Percentiles rank a stretch among this genome's conserved stretches.
phyloP scores from a whole-genome alignment of 2,113 vertebrate species.

The Vulpes vulpes region DNA sequence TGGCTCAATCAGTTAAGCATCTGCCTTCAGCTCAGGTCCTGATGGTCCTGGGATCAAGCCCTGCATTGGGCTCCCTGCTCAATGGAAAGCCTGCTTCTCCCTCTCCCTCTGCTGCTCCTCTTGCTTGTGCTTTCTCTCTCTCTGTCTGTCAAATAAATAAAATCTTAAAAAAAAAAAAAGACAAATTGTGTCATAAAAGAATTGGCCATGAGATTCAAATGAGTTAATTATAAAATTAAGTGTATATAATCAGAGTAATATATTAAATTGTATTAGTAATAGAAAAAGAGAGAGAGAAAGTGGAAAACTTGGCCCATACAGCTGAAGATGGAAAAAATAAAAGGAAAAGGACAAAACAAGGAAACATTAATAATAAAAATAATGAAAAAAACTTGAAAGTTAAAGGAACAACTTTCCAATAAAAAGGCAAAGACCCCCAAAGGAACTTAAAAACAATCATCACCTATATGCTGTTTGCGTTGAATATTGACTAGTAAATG shows the following conservation, averaged over 20 bases:
- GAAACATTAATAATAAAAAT: background rate
- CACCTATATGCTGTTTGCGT: background rate
- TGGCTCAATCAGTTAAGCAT: too few species aligned
- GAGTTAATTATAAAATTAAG: constrained; percentile 38
- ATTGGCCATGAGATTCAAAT: background rate
- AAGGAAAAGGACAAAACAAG: background rate
- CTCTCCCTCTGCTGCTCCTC: too few species aligned
- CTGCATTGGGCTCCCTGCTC: too few species aligned
- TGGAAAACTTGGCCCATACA: background rate
- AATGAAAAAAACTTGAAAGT: background rate
- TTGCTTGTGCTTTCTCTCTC: too few species aligned
- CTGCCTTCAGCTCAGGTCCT: too few species aligned
- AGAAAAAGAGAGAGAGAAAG: background rate
- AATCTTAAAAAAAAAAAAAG: background rate
- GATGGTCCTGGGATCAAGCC: too few species aligned
- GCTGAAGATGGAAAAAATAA: constrained; percentile 41
- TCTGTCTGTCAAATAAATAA: too few species aligned
- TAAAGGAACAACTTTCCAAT: background rate
- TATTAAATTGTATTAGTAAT: background rate
- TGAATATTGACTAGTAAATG: background rate
- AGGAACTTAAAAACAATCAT: background rate
- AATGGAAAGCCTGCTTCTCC: too few species aligned
- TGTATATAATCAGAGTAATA: background rate
- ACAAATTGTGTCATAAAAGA: background rate
- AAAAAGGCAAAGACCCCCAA: background rate